A percentile compares a stretch with the other conserved stretches of the same genome.
These are phyloP conservation scores for Opisthograptis luteolata DNA, from an alignment of 2,888 invertebrate genomes.

Conservation along the genomic window DNA sequence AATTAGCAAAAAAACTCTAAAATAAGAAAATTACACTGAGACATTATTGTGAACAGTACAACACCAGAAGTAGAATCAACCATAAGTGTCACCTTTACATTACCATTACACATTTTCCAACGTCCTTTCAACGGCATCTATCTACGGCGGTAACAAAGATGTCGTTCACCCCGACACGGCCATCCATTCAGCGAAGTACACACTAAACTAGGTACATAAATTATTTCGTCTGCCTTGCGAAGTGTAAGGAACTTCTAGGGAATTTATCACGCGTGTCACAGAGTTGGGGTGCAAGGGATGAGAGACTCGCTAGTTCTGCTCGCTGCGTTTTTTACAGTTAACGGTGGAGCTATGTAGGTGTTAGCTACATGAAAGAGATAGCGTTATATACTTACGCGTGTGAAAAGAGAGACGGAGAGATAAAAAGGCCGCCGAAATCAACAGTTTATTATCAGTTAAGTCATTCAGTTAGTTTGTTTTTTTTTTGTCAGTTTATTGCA, in stretches of 20 bases:
- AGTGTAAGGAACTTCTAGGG: constrained; percentile 79
- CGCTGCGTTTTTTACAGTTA: background rate
- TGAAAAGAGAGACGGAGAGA: no score
- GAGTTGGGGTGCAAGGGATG: constrained; percentile 36
- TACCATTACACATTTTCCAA: constrained; percentile 3
- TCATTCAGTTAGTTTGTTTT: no score
- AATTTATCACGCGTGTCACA: constrained; percentile 75
- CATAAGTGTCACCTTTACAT: constrained; percentile 9
- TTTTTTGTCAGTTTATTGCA: no score
- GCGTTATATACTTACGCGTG: no score
- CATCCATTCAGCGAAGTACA: constrained; percentile 76
- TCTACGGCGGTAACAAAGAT: constrained; percentile 66
- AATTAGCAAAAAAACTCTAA: no score
- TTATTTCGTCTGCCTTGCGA: constrained; percentile 81
- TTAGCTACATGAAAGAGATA: no score
- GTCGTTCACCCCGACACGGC: constrained; percentile 75
- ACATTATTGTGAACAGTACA: no score
- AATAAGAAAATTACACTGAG: no score
- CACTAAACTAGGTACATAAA: constrained; percentile 83
- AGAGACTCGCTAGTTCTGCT: constrained; percentile 5
- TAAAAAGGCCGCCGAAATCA: no score
- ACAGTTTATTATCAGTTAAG: no score
- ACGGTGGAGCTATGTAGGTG: no score
- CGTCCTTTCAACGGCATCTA: constrained; percentile 26
- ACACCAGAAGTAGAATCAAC: background rate